Evolutionary conservation across 2,888 invertebrate species (phyloP).

Genomic region (Drosophila niveifrons): DNA sequence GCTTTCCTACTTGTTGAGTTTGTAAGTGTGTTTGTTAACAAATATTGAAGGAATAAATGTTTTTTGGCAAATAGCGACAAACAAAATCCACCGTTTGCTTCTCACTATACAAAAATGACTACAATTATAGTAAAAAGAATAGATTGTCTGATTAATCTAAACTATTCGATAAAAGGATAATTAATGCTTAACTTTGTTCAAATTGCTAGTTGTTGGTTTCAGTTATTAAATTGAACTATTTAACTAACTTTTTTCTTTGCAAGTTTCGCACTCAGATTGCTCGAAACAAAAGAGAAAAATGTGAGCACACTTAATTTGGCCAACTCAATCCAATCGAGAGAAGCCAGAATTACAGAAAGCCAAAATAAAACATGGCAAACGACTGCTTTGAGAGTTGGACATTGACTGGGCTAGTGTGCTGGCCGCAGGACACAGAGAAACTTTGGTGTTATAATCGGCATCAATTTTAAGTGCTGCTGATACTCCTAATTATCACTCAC

Average conservation of each 20-base stretch:
- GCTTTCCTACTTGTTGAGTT: too few relatives aligned
- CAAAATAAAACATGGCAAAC: conserved; percentile 41
- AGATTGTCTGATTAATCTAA: too few relatives aligned
- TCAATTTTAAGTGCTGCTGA: conserved; percentile 71
- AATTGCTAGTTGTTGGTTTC: too few relatives aligned
- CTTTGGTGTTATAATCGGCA: conserved; percentile 69
- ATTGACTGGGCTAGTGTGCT: conserved; percentile 11
- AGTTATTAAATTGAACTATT: not conserved
- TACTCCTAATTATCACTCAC: conserved; percentile 75
- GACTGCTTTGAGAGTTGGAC: conserved; percentile 59
- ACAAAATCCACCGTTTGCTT: too few relatives aligned
- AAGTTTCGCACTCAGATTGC: not conserved
- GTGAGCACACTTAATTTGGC: conserved; percentile 14
- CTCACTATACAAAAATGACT: too few relatives aligned
- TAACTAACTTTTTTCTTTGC: too few relatives aligned
- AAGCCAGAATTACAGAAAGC: conserved; percentile 25
- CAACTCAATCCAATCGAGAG: conserved; percentile 19
- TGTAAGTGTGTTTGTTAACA: too few relatives aligned
- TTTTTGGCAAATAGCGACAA: too few relatives aligned
- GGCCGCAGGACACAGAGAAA: conserved; percentile 36
- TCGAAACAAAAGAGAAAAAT: not conserved
- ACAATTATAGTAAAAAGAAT: too few relatives aligned
- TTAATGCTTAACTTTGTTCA: too few relatives aligned
- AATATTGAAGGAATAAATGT: too few relatives aligned
- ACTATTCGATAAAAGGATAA: too few relatives aligned